Percentiles rank a stretch among this genome's conserved stretches.
phyloP scores from a whole-genome alignment of 2,113 vertebrate species.

The Corythaeola cristata region DNA sequence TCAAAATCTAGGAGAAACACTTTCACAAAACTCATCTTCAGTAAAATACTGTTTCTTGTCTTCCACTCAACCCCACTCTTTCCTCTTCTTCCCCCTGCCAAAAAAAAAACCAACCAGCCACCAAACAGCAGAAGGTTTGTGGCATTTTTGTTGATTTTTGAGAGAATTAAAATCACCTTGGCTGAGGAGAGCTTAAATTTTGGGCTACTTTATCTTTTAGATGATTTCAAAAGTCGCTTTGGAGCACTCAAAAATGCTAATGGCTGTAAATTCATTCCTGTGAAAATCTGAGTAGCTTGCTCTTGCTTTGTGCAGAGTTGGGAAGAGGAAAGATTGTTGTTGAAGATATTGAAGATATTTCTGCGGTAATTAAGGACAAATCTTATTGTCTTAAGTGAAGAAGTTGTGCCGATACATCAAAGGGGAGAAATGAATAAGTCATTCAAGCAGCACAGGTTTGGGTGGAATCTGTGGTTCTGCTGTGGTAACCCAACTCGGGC shows the following conservation, averaged over 20 bases:
- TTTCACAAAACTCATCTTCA: not conserved
- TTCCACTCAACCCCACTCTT: not conserved
- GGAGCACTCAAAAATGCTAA: not conserved
- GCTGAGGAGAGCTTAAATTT: not conserved
- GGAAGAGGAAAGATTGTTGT: not conserved
- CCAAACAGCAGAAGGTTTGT: not conserved
- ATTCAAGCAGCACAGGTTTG: not conserved
- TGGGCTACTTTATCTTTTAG: not conserved
- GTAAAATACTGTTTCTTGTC: not conserved
- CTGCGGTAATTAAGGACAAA: not conserved
- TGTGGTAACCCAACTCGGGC: not conserved
- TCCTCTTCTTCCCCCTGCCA: not conserved
- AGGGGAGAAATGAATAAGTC: not conserved
- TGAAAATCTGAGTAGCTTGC: not conserved
- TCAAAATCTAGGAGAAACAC: not conserved
- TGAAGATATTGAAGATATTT: not conserved
- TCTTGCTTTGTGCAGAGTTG: not conserved
- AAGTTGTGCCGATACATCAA: not conserved
- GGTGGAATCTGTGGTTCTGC: not conserved
- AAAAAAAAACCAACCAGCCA: not conserved
- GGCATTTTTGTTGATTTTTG: not conserved
- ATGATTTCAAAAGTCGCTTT: not conserved
- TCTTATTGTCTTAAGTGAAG: not conserved
- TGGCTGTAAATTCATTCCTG: not conserved
- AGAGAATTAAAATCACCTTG: not conserved